These are phyloP conservation scores for Macrochelys suwanniensis DNA, from an alignment of 2,797 vertebrate species.

Conservation along the genomic window DNA sequence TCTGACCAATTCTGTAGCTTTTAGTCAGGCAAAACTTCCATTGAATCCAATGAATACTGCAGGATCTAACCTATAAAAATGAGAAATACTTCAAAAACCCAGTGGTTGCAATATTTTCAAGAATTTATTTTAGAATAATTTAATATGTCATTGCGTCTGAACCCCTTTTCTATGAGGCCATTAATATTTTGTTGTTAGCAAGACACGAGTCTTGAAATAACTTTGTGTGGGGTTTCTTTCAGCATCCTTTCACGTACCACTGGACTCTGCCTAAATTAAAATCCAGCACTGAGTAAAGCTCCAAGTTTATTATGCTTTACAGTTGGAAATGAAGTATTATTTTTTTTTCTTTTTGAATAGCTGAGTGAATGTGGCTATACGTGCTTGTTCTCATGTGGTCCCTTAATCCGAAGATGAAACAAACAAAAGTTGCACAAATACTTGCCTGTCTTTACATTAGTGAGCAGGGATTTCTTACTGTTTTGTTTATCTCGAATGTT, in stretches of 20 bases:
- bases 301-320: not conserved
- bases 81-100: not conserved
- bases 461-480: conserved; percentile 45
- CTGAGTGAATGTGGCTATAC: conserved; percentile 53
- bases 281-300: conserved; percentile 2
- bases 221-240: not conserved
- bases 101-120: not conserved
- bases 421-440: conserved; percentile 74
- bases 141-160: not conserved
- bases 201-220: not conserved
- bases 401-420: conserved; percentile 69
- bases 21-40: not conserved
- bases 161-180: not conserved
- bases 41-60: not conserved
- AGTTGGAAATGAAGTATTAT: not conserved
- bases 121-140: conserved; percentile 17
- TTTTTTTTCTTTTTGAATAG: conserved; percentile 43
- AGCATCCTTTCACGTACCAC: not conserved
- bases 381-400: conserved; percentile 68
- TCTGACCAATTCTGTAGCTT: not conserved
- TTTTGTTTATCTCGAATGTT: conserved; percentile 67
- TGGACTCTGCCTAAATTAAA: conserved; percentile 29
- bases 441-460: conserved; percentile 60
- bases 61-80: not conserved
- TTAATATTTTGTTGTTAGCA: not conserved